These are phyloP conservation scores for Oncopodura yosiiana DNA, from an alignment of 1,140 invertebrate genomes.

Conservation along the genomic window DNA sequence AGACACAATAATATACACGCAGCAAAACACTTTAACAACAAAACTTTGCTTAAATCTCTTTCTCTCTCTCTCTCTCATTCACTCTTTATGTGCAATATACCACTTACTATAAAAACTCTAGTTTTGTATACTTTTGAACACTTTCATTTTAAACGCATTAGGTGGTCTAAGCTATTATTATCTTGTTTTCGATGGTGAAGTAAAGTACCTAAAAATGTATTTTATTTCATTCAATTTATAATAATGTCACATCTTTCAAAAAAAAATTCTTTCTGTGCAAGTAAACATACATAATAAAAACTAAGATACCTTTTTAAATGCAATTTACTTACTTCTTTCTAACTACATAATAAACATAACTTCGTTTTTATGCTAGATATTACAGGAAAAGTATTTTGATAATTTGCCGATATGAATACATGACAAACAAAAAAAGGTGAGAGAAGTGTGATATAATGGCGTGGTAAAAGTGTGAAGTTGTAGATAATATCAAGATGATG, in stretches of 20 bases:
- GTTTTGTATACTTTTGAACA: too few relatives aligned
- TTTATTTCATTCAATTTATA: too few relatives aligned
- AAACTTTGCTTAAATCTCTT: conserved; percentile 1
- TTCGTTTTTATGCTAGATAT: background rate
- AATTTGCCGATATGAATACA: too few relatives aligned
- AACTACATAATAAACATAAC: too few relatives aligned
- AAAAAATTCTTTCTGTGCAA: too few relatives aligned
- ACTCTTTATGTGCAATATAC: background rate
- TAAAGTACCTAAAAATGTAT: too few relatives aligned
- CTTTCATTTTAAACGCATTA: conserved; percentile 9
- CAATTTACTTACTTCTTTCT: too few relatives aligned
- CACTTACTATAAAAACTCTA: too few relatives aligned
- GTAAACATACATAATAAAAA: too few relatives aligned
- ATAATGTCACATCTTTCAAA: too few relatives aligned
- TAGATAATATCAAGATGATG: conserved; percentile 4
- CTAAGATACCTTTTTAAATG: too few relatives aligned
- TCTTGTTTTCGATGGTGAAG: background rate
- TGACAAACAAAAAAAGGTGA: background rate
- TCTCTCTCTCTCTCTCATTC: background rate
- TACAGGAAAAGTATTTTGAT: background rate
- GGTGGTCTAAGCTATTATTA: background rate
- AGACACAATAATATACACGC: background rate
- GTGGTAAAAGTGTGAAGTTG: conserved; percentile 11
- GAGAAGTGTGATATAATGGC: conserved; percentile 8
- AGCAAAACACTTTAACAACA: background rate